A percentile compares a stretch with the other conserved stretches of the same genome.
These are phyloP conservation scores for Drosophila lutescens DNA, from an alignment of 2,888 invertebrate genomes.

Conservation along the genomic window DNA sequence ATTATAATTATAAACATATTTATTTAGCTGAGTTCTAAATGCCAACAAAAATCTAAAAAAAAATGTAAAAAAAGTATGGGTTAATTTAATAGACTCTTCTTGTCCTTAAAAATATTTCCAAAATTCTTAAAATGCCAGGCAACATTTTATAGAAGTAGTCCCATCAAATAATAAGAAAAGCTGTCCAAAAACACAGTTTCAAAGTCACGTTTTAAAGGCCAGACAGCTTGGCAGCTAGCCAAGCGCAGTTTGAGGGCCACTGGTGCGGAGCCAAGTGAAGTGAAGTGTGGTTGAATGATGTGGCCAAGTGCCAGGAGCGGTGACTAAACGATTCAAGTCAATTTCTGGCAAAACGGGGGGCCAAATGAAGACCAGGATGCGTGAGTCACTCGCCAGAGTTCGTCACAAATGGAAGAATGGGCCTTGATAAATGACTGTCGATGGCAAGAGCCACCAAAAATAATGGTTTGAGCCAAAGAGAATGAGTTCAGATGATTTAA, in stretches of 20 bases:
- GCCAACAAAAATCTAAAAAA: too few species aligned
- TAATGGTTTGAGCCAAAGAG: background rate
- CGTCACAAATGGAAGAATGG: slow-evolving; percentile 4
- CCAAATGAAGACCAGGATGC: background rate
- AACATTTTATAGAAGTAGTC: background rate
- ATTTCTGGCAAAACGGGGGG: background rate
- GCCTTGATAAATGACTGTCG: slow-evolving; percentile 6
- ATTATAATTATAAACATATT: background rate
- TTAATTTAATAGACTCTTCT: too few species aligned
- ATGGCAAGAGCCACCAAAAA: background rate
- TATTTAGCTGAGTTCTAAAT: too few species aligned
- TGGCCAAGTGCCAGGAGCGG: slow-evolving; percentile 11
- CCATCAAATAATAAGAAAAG: background rate
- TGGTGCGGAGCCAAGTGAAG: slow-evolving; percentile 6
- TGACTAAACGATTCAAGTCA: slow-evolving; percentile 4
- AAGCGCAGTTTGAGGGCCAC: slow-evolving; percentile 1
- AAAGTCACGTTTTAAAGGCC: slow-evolving; percentile 4
- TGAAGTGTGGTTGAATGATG: slow-evolving; percentile 13
- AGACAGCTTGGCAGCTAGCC: slow-evolving; percentile 5
- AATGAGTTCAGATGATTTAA: background rate
- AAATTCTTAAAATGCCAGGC: background rate
- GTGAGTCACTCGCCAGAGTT: slow-evolving; percentile 1
- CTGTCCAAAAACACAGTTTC: slow-evolving; percentile 1
- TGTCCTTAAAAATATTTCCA: background rate
- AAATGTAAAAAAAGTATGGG: too few species aligned